phyloP scores from a whole-genome alignment of 2,797 vertebrate genomes.

The Sciurus vulgaris region DNA sequence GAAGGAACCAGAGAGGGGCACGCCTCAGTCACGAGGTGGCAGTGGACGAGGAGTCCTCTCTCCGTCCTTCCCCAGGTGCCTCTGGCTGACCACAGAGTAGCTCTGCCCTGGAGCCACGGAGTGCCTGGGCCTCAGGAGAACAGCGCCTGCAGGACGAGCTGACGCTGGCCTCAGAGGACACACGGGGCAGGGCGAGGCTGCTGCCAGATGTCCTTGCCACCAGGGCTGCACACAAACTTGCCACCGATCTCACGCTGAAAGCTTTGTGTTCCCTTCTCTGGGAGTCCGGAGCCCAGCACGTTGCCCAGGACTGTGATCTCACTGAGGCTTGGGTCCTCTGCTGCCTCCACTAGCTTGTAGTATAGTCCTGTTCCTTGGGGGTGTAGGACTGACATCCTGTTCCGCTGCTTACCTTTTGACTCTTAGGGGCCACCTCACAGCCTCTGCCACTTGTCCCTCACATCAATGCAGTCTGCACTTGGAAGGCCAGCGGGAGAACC shows the following conservation, averaged over 20 bases:
- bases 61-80: not conserved
- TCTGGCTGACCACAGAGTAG: not conserved
- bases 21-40: rapidly evolving
- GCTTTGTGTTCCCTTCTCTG: not conserved
- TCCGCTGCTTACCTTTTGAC: not conserved
- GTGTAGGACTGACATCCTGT: not conserved
- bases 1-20: not conserved
- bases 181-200: not conserved
- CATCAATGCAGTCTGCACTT: not conserved
- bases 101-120: not conserved
- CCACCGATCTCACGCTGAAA: not conserved
- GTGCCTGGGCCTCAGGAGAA: not conserved
- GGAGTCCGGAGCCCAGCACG: not conserved
- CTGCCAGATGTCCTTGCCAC: not conserved
- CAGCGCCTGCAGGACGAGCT: not conserved
- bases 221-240: too few species aligned
- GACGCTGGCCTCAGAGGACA: not conserved
- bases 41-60: too few species aligned
- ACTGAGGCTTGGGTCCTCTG: not conserved
- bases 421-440: not conserved
- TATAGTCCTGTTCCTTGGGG: not conserved
- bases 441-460: not conserved
- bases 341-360: not conserved
- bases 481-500: not conserved
- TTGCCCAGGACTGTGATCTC: not conserved